These are phyloP conservation scores for Daktulosphaira vitifoliae DNA, from an alignment of 1,140 invertebrate species.

Conservation along the genomic window DNA sequence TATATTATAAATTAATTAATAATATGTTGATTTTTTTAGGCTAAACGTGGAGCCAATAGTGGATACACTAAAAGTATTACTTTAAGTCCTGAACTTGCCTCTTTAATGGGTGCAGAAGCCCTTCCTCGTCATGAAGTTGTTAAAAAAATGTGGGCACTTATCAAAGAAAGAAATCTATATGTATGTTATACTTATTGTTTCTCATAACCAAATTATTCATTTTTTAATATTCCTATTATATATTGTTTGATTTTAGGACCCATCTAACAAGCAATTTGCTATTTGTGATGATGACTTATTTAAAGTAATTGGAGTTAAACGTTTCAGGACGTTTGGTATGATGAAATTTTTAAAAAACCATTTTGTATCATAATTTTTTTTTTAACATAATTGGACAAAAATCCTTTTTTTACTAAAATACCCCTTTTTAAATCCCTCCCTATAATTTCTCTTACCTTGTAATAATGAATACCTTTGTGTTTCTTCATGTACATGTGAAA, in stretches of 20 bases:
- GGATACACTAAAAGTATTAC: conserved; percentile 74
- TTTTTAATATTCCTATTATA: background rate
- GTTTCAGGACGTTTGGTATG: conserved; percentile 88
- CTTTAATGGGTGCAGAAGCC: conserved; percentile 71
- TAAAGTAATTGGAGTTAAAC: conserved; percentile 81
- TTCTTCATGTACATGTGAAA: conserved; percentile 22
- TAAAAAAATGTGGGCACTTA: conserved; percentile 83
- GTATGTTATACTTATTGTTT: conserved; percentile 44
- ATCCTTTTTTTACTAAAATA: background rate
- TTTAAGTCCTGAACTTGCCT: conserved; percentile 75
- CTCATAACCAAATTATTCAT: background rate
- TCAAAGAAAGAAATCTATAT: conserved; percentile 84
- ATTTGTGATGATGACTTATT: conserved; percentile 84
- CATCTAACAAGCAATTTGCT: conserved; percentile 87
- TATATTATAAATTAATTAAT: no score
- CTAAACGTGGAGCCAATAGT: conserved; percentile 50
- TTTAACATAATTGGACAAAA: background rate
- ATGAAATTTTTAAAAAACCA: conserved; percentile 90
- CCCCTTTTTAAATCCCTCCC: background rate
- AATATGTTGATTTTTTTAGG: conserved; percentile 40
- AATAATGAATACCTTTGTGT: conserved; percentile 6
- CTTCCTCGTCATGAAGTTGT: conserved; percentile 89
- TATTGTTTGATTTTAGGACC: conserved; percentile 54
- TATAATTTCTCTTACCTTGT: background rate
- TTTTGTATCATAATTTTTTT: conserved; percentile 51